Conservation (phyloP, 2,113 vertebrate species). For the Grallaria varia region DNA sequence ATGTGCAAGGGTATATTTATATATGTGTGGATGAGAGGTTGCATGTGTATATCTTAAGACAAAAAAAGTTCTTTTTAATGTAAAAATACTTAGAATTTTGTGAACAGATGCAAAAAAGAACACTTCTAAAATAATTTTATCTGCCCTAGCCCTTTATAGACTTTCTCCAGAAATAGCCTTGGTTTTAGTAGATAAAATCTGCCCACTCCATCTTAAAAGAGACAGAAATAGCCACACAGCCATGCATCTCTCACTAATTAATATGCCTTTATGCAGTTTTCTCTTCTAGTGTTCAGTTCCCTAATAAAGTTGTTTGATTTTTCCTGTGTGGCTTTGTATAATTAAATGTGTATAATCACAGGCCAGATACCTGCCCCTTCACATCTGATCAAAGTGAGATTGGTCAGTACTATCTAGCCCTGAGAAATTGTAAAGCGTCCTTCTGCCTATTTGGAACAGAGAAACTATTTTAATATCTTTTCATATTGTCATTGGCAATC, state of each 20-base stretch:
- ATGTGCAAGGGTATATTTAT: rapidly evolving
- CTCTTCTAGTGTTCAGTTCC: background rate
- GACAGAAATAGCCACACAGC: background rate
- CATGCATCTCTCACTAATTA: background rate
- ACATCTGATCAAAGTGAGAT: background rate
- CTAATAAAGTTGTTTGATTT: background rate
- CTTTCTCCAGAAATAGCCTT: background rate
- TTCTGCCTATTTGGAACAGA: background rate
- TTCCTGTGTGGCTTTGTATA: background rate
- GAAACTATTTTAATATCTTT: background rate
- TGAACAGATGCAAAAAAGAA: background rate
- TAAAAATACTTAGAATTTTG: background rate
- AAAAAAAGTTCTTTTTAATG: background rate
- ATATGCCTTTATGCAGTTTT: background rate
- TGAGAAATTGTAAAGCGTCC: background rate
- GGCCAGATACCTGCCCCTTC: background rate
- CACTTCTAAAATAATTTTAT: background rate
- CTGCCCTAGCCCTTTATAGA: background rate
- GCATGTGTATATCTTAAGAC: background rate
- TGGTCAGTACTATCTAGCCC: background rate
- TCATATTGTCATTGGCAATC: background rate
- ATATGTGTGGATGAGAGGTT: background rate
- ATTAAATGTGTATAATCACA: background rate
- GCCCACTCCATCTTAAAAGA: background rate
- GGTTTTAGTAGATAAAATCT: background rate